Percentiles rank a stretch among this genome's conserved stretches.
These are phyloP conservation scores for Patagioenas fasciata DNA, from an alignment of 2,113 vertebrate genomes.

Conservation along the genomic window DNA sequence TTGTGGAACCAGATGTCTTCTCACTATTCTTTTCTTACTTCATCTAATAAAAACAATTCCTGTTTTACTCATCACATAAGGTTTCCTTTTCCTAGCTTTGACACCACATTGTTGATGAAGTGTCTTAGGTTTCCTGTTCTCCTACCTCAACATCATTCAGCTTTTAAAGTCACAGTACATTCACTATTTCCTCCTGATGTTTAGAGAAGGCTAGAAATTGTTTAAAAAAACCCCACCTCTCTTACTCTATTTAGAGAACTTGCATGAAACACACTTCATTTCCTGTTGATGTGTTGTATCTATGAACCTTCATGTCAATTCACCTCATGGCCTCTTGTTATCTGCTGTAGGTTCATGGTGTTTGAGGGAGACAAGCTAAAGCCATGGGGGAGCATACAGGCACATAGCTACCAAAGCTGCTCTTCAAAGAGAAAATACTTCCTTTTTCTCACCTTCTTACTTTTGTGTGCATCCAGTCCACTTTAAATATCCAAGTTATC, in stretches of 20 bases:
- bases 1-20: neutral
- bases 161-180: neutral
- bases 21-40: neutral
- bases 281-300: neutral
- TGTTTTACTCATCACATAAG: neutral
- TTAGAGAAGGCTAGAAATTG: neutral
- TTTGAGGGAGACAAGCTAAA: neutral
- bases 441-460: neutral
- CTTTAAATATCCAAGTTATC: neutral
- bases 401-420: neutral
- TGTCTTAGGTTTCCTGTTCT: neutral
- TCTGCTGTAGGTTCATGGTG: neutral
- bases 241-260: neutral
- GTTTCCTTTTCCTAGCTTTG: neutral
- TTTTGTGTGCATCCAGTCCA: neutral
- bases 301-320: neutral
- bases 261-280: neutral
- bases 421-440: neutral
- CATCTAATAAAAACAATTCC: neutral
- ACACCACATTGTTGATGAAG: neutral
- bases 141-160: neutral
- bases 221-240: neutral
- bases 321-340: neutral
- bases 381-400: neutral
- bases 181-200: neutral